A percentile compares a stretch with the other conserved stretches of the same genome.
These are phyloP conservation scores for Lordiphosa collinella DNA, from an alignment of 1,140 invertebrate genomes.

Conservation along the genomic window DNA sequence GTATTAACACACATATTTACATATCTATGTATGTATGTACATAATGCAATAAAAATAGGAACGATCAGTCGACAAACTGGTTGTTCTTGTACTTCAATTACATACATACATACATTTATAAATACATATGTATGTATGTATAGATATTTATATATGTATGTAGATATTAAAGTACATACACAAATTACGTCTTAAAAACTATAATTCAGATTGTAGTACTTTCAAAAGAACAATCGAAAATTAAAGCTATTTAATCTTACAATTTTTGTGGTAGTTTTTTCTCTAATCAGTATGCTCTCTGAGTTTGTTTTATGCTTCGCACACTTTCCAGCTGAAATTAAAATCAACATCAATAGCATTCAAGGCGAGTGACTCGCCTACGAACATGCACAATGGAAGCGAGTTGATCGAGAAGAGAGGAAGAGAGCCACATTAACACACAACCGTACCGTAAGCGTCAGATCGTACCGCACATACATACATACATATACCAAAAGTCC, in stretches of 20 bases:
- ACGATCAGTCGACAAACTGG: neutral
- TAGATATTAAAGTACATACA: slow-evolving; percentile 3
- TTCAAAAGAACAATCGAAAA: slow-evolving; percentile 1
- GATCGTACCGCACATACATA: slow-evolving; percentile 7
- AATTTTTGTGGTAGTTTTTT: neutral
- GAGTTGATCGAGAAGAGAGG: slow-evolving; percentile 10
- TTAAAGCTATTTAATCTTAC: no score
- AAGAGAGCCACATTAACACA: slow-evolving; percentile 4
- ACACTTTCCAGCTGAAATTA: slow-evolving; percentile 11
- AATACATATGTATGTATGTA: slow-evolving; percentile 12
- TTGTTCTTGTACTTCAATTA: slow-evolving; percentile 2
- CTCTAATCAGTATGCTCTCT: slow-evolving; percentile 5
- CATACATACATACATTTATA: slow-evolving; percentile 3
- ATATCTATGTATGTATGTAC: neutral
- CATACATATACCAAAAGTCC: neutral
- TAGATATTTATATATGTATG: slow-evolving; percentile 6
- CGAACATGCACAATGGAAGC: slow-evolving; percentile 6
- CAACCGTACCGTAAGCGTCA: slow-evolving; percentile 1
- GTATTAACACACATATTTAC: neutral
- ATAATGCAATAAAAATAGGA: slow-evolving; percentile 5
- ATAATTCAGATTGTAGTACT: neutral
- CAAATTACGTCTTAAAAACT: slow-evolving; percentile 5
- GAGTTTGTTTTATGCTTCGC: slow-evolving; percentile 1
- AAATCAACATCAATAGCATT: slow-evolving; percentile 8
- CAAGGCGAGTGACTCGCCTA: slow-evolving; percentile 10